A percentile compares a stretch with the other conserved stretches of the same genome.
Conservation (phyloP, 2,113 vertebrate species). For the Thunnus maccoyii region DNA sequence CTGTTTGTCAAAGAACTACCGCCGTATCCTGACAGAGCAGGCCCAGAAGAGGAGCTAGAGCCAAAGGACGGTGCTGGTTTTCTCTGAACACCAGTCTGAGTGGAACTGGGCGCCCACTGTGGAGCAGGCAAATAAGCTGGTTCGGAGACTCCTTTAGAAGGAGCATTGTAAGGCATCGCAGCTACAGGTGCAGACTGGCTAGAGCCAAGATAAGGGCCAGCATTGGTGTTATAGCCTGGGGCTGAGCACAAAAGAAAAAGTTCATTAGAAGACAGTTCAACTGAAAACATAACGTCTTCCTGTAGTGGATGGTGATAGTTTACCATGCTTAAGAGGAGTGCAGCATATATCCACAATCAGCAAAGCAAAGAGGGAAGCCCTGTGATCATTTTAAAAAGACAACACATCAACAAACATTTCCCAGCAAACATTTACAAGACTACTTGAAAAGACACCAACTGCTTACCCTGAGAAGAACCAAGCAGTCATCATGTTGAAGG, state of each 20-base stretch:
- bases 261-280: neutral
- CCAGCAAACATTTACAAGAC: fast-evolving
- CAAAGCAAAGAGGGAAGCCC: constrained; percentile 40
- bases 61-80: neutral
- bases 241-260: neutral
- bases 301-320: fast-evolving
- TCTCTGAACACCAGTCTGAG: neutral
- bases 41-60: neutral
- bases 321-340: constrained; percentile 25
- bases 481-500: constrained; percentile 5
- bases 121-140: neutral
- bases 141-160: neutral
- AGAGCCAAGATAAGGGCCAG: neutral
- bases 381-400: neutral
- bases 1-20: neutral
- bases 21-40: neutral
- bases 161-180: fast-evolving
- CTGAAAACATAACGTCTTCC: neutral
- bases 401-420: neutral
- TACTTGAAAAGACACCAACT: fast-evolving
- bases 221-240: neutral
- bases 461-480: constrained; percentile 12
- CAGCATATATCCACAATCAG: constrained; percentile 26
- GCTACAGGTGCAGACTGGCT: neutral
- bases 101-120: neutral